Conservation (phyloP, 2,888 invertebrate species). For the Schizaphis graminum region DNA sequence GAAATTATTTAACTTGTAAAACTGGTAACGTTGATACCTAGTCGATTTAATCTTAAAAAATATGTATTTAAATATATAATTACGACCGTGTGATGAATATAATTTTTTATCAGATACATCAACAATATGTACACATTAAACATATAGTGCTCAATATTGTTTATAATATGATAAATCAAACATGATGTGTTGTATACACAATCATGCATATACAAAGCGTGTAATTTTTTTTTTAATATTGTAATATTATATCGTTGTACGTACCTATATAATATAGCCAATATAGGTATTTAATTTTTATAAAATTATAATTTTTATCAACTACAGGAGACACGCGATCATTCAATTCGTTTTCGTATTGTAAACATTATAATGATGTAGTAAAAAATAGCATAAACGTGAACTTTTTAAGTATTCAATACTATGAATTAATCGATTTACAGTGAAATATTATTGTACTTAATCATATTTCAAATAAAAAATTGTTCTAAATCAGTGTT, state of each 20-base stretch:
- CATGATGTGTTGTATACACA: background rate
- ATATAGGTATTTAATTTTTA: background rate
- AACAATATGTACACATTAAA: background rate
- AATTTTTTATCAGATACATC: background rate
- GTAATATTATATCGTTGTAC: background rate
- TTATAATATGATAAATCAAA: conserved; percentile 11
- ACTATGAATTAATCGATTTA: background rate
- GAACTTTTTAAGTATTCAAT: background rate
- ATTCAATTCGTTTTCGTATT: background rate
- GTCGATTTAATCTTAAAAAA: conserved; percentile 21
- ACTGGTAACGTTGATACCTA: conserved; percentile 29
- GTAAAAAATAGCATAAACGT: background rate
- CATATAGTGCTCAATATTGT: background rate
- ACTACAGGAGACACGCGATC: background rate
- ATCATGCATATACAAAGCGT: background rate
- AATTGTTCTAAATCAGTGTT: background rate
- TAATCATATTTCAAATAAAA: background rate
- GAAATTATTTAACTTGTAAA: conserved; percentile 7
- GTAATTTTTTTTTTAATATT: background rate
- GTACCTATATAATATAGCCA: background rate
- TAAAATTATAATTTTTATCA: background rate
- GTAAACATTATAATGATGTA: background rate
- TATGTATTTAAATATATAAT: conserved; percentile 23
- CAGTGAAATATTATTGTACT: background rate
- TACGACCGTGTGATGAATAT: background rate